phyloP scores from a whole-genome alignment of 2,888 invertebrate genomes.

The Nesidiocoris tenuis region DNA sequence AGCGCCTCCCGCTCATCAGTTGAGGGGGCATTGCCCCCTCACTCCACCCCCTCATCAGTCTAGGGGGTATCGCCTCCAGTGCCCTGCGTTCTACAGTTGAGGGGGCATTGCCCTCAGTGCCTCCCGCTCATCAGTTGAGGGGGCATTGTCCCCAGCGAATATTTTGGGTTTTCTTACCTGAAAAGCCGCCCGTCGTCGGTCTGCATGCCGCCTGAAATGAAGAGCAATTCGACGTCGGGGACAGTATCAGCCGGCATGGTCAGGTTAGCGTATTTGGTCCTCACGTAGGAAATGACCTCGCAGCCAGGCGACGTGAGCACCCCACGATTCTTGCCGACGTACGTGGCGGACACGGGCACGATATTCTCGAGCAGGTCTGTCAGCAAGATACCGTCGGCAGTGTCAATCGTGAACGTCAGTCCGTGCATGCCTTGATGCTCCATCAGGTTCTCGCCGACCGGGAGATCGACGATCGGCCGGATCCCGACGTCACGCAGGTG shows the following conservation, averaged over 20 bases:
- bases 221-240: slow-evolving; percentile 53
- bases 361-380: slow-evolving; percentile 20
- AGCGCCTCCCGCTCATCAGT: too few species aligned
- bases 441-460: slow-evolving; percentile 65
- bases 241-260: slow-evolving; percentile 51
- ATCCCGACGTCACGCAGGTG: slow-evolving; percentile 61
- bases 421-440: slow-evolving; percentile 57
- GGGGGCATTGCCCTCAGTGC: too few species aligned
- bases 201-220: slow-evolving; percentile 50
- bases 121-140: too few species aligned
- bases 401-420: slow-evolving; percentile 51
- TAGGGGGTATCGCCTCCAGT: too few species aligned
- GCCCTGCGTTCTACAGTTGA: too few species aligned
- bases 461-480: slow-evolving; percentile 60
- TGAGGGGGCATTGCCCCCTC: too few species aligned
- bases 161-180: too few species aligned
- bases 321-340: slow-evolving; percentile 49
- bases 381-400: slow-evolving; percentile 29
- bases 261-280: slow-evolving; percentile 54
- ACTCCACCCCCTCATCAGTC: too few species aligned
- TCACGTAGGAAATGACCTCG: slow-evolving; percentile 57
- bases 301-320: slow-evolving; percentile 56
- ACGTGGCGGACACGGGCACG: slow-evolving; percentile 29
- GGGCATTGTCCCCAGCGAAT: too few species aligned
- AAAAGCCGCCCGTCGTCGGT: slow-evolving; percentile 50